Evolutionary conservation across 1,140 invertebrate species (phyloP).

Genomic region (Musca domestica): DNA sequence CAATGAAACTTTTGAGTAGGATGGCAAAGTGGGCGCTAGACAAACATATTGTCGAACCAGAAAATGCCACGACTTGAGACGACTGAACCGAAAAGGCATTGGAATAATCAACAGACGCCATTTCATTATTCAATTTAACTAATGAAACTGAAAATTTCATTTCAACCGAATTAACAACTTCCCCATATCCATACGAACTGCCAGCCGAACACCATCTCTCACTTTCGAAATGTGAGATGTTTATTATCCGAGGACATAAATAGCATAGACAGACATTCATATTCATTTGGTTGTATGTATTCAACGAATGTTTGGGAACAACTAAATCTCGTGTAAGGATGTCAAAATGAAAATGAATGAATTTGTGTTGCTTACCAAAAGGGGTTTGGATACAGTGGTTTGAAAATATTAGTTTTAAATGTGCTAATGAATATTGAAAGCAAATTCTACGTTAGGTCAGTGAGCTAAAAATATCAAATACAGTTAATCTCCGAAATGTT

Average conservation of each 20-base stretch:
- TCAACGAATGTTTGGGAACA: neutral
- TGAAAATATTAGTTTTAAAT: too few relatives aligned
- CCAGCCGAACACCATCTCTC: too few relatives aligned
- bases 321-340: neutral
- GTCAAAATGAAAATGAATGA: neutral
- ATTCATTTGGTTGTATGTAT: too few relatives aligned
- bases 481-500: too few relatives aligned
- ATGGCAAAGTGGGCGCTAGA: neutral
- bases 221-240: too few relatives aligned
- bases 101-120: conserved; percentile 13
- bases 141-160: conserved; percentile 54
- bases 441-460: too few relatives aligned
- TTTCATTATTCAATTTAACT: conserved; percentile 54
- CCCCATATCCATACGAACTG: conserved; percentile 16
- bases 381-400: conserved; percentile 21
- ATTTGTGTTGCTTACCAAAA: neutral
- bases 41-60: neutral
- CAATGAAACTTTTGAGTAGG: neutral
- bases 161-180: conserved; percentile 51
- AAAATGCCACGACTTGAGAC: neutral
- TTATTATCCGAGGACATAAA: neutral
- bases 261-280: neutral
- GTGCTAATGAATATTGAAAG: too few relatives aligned
- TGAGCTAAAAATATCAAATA: too few relatives aligned
- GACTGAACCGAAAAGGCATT: neutral